Evolutionary conservation across 2,113 vertebrate genomes (phyloP).

Genomic region (Poicephalus meyeri): DNA sequence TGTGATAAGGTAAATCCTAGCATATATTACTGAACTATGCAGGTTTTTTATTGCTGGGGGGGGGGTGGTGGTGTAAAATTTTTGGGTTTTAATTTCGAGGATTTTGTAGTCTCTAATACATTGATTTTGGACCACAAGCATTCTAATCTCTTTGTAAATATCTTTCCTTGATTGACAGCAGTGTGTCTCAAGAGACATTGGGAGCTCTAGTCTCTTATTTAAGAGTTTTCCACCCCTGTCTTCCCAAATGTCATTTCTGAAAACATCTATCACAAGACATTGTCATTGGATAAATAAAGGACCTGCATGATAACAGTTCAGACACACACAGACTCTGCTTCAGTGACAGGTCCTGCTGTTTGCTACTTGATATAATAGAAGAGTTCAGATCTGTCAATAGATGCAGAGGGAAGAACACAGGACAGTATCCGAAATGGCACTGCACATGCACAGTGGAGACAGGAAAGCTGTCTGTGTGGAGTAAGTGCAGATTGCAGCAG

Average conservation of each 20-base stretch:
- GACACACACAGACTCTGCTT: slow-evolving; percentile 35
- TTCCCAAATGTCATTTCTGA: slow-evolving; percentile 74
- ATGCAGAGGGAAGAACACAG: not conserved
- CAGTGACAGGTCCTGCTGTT: slow-evolving; percentile 54
- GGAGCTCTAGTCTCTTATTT: slow-evolving; percentile 39
- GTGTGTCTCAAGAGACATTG: slow-evolving; percentile 24
- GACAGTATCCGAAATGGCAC: not conserved
- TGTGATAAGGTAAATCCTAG: not conserved
- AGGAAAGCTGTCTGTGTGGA: not conserved
- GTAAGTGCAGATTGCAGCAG: not conserved
- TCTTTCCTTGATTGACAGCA: slow-evolving; percentile 48
- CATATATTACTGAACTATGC: not conserved
- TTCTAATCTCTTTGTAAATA: slow-evolving; percentile 18
- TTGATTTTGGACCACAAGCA: not conserved
- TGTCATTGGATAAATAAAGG: slow-evolving; percentile 66
- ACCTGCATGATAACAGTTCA: slow-evolving; percentile 20
- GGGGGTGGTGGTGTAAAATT: not conserved
- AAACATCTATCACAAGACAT: slow-evolving; percentile 60
- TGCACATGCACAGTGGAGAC: not conserved
- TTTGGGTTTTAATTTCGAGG: not conserved
- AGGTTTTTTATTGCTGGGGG: not conserved
- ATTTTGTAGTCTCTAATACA: not conserved
- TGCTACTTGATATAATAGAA: slow-evolving; percentile 58
- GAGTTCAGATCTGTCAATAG: slow-evolving; percentile 51
- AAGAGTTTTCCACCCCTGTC: slow-evolving; percentile 59